These are phyloP conservation scores for Amblyteles armatorius DNA, from an alignment of 2,888 invertebrate species.

Conservation along the genomic window DNA sequence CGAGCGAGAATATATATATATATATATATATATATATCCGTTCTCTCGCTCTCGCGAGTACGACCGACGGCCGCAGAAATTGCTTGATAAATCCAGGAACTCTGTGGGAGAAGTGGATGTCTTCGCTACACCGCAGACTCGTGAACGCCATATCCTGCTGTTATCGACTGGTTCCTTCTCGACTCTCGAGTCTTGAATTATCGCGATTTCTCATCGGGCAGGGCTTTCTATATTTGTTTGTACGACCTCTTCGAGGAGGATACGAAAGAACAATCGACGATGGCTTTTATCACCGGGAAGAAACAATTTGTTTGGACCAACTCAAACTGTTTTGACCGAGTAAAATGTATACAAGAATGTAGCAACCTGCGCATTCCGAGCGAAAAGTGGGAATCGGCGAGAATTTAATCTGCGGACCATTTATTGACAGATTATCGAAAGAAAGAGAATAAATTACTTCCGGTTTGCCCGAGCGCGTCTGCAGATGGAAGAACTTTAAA, in stretches of 20 bases:
- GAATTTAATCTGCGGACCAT: too few relatives aligned
- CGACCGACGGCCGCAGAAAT: slow-evolving; percentile 45
- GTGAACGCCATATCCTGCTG: slow-evolving; percentile 5
- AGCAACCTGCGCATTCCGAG: too few relatives aligned
- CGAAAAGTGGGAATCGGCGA: too few relatives aligned
- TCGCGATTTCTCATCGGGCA: slow-evolving; percentile 2
- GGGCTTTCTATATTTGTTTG: not conserved
- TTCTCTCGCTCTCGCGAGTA: slow-evolving; percentile 35
- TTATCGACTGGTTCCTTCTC: slow-evolving; percentile 26
- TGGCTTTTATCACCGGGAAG: not conserved
- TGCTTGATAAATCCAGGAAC: slow-evolving; percentile 57
- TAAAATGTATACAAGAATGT: too few relatives aligned
- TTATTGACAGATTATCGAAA: too few relatives aligned
- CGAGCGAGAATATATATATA: not conserved
- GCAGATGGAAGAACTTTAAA: not conserved
- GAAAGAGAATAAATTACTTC: not conserved
- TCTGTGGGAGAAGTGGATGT: slow-evolving; percentile 33
- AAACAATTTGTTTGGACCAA: not conserved
- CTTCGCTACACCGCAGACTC: slow-evolving; percentile 45
- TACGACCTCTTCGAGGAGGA: not conserved
- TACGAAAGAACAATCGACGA: not conserved
- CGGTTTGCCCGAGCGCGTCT: not conserved
- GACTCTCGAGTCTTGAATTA: slow-evolving; percentile 36
- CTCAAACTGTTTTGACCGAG: not conserved
- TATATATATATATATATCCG: slow-evolving; percentile 3